Percentiles rank a stretch among this genome's conserved stretches.
Conservation (phyloP, 2,113 vertebrate species). For the Heterocephalus glaber region DNA sequence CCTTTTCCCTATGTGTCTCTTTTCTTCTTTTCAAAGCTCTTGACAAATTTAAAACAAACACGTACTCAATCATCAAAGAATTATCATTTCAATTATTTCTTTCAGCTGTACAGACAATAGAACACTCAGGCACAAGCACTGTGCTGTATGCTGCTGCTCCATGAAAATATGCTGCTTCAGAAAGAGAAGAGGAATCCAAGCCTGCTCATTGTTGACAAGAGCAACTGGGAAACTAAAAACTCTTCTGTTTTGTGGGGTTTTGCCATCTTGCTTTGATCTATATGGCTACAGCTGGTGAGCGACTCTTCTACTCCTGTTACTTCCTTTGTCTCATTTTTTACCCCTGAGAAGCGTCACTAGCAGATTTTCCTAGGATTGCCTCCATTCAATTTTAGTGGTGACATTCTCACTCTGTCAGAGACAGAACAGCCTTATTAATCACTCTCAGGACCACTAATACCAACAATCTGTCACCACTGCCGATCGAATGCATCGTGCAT, state of each 20-base stretch:
- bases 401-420: slow-evolving; percentile 88
- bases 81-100: slow-evolving; percentile 71
- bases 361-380: slow-evolving; percentile 82
- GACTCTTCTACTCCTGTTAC: background rate
- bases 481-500: slow-evolving; percentile 89
- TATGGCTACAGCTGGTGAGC: slow-evolving; percentile 65
- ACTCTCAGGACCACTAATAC: slow-evolving; percentile 93
- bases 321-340: background rate
- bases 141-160: background rate
- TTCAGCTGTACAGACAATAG: background rate
- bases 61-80: slow-evolving; percentile 60
- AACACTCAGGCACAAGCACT: background rate
- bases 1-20: background rate
- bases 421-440: slow-evolving; percentile 93
- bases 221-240: slow-evolving; percentile 48
- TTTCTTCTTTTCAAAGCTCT: slow-evolving; percentile 73
- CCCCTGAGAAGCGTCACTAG: slow-evolving; percentile 14
- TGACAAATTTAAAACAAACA: slow-evolving; percentile 78
- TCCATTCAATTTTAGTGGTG: slow-evolving; percentile 85
- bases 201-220: background rate
- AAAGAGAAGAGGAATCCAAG: background rate
- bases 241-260: slow-evolving; percentile 58
- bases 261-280: slow-evolving; percentile 75
- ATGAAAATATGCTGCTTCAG: background rate
- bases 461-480: slow-evolving; percentile 93